Conservation (phyloP, 2,113 vertebrate species). For the Corydoras sp. region DNA sequence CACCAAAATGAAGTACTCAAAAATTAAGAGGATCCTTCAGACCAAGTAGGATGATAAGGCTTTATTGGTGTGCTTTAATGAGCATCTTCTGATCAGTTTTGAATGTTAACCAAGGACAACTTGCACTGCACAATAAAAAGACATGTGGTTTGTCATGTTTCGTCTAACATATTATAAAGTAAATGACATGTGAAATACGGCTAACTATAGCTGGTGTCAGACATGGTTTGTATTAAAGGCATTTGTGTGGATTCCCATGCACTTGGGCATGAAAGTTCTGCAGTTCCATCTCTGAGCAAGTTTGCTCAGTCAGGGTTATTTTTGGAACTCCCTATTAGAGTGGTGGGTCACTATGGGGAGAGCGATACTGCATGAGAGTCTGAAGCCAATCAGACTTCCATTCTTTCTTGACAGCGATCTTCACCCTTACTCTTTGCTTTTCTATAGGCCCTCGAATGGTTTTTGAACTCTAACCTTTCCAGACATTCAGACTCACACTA, state of each 20-base stretch:
- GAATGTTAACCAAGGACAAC: too few species aligned
- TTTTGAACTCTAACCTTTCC: background rate
- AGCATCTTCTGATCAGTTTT: too few species aligned
- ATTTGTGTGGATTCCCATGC: background rate
- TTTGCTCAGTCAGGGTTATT: background rate
- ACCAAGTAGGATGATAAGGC: too few species aligned
- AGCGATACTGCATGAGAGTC: constrained; percentile 5
- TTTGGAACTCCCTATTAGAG: constrained; percentile 28
- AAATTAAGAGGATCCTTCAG: too few species aligned
- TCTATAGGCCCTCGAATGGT: background rate
- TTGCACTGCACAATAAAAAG: too few species aligned
- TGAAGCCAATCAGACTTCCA: constrained; percentile 35
- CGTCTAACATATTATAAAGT: too few species aligned
- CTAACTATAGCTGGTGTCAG: background rate
- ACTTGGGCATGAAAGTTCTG: background rate
- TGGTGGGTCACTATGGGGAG: constrained; percentile 21
- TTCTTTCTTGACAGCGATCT: constrained; percentile 31
- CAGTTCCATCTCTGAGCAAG: background rate
- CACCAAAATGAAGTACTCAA: background rate
- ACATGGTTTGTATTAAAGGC: background rate
- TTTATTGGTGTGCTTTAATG: too few species aligned
- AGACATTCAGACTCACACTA: background rate
- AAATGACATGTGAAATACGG: background rate
- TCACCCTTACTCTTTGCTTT: background rate
- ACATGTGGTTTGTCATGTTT: too few species aligned